These are phyloP conservation scores for Telmatherina bonti DNA, from an alignment of 2,797 vertebrate genomes.

Conservation along the genomic window DNA sequence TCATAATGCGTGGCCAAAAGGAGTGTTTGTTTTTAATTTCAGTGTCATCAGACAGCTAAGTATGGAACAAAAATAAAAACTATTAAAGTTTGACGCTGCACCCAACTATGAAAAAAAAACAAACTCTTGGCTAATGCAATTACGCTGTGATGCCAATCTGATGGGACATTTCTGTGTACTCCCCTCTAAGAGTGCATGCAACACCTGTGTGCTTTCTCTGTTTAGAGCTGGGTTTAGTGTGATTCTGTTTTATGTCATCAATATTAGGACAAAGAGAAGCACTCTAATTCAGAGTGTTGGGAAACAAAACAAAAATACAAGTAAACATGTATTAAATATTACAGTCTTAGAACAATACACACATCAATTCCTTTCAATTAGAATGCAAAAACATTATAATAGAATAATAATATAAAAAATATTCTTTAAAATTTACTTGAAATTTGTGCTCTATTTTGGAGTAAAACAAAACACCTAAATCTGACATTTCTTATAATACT, in stretches of 20 bases:
- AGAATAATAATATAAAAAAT: too few species aligned
- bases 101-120: neutral
- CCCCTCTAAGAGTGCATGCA: neutral
- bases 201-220: neutral
- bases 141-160: neutral
- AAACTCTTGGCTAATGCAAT: neutral
- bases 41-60: neutral
- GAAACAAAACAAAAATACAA: neutral
- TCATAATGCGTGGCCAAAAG: neutral
- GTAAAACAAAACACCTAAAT: too few species aligned
- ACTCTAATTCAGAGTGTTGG: neutral
- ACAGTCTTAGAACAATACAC: neutral
- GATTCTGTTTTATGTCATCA: neutral
- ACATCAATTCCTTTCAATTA: neutral
- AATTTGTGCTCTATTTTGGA: too few species aligned
- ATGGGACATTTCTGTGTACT: neutral
- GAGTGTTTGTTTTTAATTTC: neutral
- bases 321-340: too few species aligned
- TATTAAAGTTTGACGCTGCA: neutral
- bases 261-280: neutral
- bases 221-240: neutral
- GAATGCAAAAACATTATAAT: too few species aligned
- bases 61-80: neutral
- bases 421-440: too few species aligned
- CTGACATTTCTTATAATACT: too few species aligned